Conservation (phyloP, 2,888 invertebrate genomes). For the Seladonia tumulorum region DNA sequence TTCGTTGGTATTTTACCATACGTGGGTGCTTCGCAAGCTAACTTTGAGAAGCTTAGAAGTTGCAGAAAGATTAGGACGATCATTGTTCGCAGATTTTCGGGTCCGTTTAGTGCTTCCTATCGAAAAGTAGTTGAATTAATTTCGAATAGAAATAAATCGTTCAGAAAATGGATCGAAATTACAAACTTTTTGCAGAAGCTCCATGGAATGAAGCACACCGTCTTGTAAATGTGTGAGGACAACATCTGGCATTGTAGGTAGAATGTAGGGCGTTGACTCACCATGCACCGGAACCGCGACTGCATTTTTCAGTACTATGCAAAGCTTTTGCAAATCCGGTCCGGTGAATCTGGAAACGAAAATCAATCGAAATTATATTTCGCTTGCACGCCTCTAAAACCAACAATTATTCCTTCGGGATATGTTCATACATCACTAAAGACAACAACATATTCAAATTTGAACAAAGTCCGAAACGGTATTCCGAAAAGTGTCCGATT, state of each 20-base stretch:
- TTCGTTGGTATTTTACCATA: slow-evolving; percentile 86
- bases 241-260: slow-evolving; percentile 92
- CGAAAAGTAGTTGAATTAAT: slow-evolving; percentile 22
- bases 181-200: slow-evolving; percentile 92
- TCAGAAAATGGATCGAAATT: slow-evolving; percentile 15
- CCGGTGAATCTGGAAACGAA: slow-evolving; percentile 86
- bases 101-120: slow-evolving; percentile 87
- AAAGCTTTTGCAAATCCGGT: slow-evolving; percentile 92
- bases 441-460: slow-evolving; percentile 23
- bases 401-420: too few species aligned
- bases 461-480: too few species aligned
- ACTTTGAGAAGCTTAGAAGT: slow-evolving; percentile 88
- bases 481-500: slow-evolving; percentile 68
- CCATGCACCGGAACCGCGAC: slow-evolving; percentile 92
- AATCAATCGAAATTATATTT: not conserved
- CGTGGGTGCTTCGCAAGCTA: slow-evolving; percentile 88
- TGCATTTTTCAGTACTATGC: slow-evolving; percentile 90
- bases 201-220: slow-evolving; percentile 93
- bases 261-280: slow-evolving; percentile 92
- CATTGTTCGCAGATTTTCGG: slow-evolving; percentile 87
- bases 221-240: slow-evolving; percentile 93
- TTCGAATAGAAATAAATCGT: not conserved
- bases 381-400: slow-evolving; percentile 45
- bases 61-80: slow-evolving; percentile 89
- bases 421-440: too few species aligned